Evolutionary conservation across 2,113 vertebrate species (phyloP).

Genomic region (Menura novaehollandiae): DNA sequence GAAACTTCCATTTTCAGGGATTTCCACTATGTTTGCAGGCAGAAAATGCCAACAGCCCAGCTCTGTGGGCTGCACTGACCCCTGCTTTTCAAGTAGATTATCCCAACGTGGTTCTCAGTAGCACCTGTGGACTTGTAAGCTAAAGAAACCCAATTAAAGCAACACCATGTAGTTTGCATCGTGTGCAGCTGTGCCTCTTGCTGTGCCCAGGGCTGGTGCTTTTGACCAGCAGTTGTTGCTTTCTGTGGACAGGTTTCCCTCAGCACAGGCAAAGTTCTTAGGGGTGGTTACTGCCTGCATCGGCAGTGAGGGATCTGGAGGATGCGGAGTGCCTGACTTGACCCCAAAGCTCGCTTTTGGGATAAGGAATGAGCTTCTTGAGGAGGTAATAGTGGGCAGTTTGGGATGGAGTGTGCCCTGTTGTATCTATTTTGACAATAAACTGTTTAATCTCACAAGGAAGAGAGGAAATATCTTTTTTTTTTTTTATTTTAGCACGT

Average conservation of each 20-base stretch:
- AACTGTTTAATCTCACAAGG: background rate
- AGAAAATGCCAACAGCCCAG: background rate
- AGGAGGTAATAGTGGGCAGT: background rate
- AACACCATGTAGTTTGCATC: background rate
- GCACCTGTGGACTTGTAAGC: background rate
- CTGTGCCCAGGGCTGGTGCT: background rate
- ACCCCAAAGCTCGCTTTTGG: background rate
- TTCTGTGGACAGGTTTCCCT: background rate
- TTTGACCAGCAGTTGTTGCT: background rate
- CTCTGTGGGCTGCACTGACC: background rate
- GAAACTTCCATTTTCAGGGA: background rate
- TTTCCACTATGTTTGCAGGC: background rate
- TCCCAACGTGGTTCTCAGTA: background rate
- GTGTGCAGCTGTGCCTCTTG: background rate
- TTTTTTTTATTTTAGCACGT: background rate
- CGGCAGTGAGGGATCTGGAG: background rate
- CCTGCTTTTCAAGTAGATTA: background rate
- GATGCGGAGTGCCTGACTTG: background rate
- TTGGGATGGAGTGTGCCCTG: accelerated
- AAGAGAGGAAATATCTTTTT: background rate
- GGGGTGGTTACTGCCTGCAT: background rate
- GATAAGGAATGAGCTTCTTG: background rate
- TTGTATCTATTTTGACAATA: background rate
- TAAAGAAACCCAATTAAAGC: background rate
- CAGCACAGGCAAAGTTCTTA: background rate